Evolutionary conservation across 2,888 invertebrate species (phyloP).

Genomic region (Acanthosepion esculentum): DNA sequence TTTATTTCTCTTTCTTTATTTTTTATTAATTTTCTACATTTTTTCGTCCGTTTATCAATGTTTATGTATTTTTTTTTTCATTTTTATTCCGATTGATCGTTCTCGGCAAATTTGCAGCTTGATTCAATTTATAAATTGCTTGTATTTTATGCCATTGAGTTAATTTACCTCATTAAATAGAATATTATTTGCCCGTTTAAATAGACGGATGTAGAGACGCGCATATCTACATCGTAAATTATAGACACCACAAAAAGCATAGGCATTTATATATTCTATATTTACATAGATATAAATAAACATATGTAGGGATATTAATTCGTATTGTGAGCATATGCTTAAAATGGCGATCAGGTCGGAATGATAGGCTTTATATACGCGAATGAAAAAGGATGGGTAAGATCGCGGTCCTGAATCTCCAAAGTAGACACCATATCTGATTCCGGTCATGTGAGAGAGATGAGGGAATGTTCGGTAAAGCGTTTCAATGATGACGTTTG

Average conservation of each 20-base stretch:
- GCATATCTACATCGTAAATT: not conserved
- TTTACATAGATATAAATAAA: not conserved
- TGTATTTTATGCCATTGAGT: too few relatives aligned
- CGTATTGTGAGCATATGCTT: too few relatives aligned
- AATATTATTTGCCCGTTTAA: conserved; percentile 33
- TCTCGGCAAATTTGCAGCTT: not conserved
- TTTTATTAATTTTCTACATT: not conserved
- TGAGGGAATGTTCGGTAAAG: too few relatives aligned
- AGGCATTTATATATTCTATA: not conserved
- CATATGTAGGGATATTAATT: not conserved
- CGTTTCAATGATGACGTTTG: too few relatives aligned
- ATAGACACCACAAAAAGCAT: not conserved
- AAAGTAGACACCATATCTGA: too few relatives aligned
- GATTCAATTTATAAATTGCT: not conserved
- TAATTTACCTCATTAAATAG: not conserved
- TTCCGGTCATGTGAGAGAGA: too few relatives aligned
- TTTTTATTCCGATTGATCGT: not conserved
- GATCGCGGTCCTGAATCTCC: too few relatives aligned
- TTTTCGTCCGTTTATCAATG: too few relatives aligned
- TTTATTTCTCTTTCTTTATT: not conserved
- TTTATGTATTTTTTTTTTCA: not conserved
- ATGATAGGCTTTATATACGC: too few relatives aligned
- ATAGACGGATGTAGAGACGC: not conserved
- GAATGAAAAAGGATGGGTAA: too few relatives aligned
- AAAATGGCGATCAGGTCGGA: too few relatives aligned